Conservation (phyloP, 2,888 invertebrate species). For the Platycheirus rosarum region DNA sequence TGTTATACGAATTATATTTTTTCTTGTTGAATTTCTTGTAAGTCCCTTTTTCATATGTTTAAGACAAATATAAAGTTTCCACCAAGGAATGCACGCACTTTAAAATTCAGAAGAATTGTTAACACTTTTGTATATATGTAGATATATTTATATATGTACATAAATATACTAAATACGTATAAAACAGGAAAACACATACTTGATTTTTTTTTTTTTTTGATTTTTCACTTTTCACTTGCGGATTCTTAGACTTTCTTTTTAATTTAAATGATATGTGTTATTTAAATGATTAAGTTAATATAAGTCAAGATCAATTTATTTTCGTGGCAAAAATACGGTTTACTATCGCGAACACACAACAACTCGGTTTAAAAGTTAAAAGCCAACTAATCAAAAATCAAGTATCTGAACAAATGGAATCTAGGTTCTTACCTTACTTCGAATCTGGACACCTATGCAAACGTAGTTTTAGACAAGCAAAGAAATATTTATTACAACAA, state of each 20-base stretch:
- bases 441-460: slow-evolving; percentile 46
- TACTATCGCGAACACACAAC: slow-evolving; percentile 62
- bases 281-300: not conserved
- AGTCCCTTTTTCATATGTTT: slow-evolving; percentile 9
- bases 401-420: slow-evolving; percentile 72
- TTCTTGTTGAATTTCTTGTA: too few relatives aligned
- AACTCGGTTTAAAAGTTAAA: slow-evolving; percentile 73
- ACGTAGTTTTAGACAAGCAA: slow-evolving; percentile 46
- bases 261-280: too few relatives aligned
- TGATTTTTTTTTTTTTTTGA: slow-evolving; percentile 49
- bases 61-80: not conserved
- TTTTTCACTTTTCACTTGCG: slow-evolving; percentile 45
- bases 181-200: slow-evolving; percentile 69
- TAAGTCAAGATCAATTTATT: not conserved
- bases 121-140: slow-evolving; percentile 17
- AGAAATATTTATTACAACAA: slow-evolving; percentile 60
- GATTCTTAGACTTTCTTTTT: not conserved
- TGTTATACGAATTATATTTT: too few relatives aligned
- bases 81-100: slow-evolving; percentile 33
- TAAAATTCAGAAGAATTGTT: slow-evolving; percentile 52
- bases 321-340: slow-evolving; percentile 52
- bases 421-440: slow-evolving; percentile 70
- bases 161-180: slow-evolving; percentile 14
- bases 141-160: slow-evolving; percentile 1
- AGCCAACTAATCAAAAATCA: slow-evolving; percentile 76